A percentile compares a stretch with the other conserved stretches of the same genome.
Evolutionary conservation across 2,797 vertebrate species (phyloP).

Genomic region (Amazona ochrocephala): DNA sequence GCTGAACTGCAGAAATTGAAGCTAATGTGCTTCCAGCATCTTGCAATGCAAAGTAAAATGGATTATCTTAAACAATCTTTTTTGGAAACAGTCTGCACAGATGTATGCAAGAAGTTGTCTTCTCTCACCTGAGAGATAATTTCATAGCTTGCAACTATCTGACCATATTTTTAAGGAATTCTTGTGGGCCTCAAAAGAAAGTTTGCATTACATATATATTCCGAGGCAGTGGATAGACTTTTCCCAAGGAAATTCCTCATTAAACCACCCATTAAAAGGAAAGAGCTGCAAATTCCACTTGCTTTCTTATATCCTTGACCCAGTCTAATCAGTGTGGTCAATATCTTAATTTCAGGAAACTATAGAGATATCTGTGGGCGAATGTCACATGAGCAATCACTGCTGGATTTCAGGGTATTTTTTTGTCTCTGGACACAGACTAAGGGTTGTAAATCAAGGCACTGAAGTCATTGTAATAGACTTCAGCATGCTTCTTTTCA

Average conservation of each 20-base stretch:
- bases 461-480: not conserved
- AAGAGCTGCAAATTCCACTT: not conserved
- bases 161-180: not conserved
- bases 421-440: not conserved
- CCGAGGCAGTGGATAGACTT: not conserved
- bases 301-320: not conserved
- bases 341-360: not conserved
- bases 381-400: not conserved
- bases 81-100: slow-evolving; percentile 5
- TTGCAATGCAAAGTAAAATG: not conserved
- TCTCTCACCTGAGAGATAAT: not conserved
- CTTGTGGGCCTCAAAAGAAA: not conserved
- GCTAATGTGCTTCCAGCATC: not conserved
- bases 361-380: not conserved
- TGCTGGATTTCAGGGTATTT: not conserved
- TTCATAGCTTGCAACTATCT: not conserved
- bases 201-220: not conserved
- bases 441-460: not conserved
- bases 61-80: slow-evolving; percentile 13
- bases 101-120: not conserved
- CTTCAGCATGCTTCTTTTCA: not conserved
- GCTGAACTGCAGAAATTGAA: not conserved
- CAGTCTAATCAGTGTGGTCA: not conserved
- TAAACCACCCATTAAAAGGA: not conserved
- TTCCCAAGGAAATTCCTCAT: not conserved